Evolutionary conservation across 1,140 invertebrate species (phyloP).

Genomic region (Hesperophylax magnus): DNA sequence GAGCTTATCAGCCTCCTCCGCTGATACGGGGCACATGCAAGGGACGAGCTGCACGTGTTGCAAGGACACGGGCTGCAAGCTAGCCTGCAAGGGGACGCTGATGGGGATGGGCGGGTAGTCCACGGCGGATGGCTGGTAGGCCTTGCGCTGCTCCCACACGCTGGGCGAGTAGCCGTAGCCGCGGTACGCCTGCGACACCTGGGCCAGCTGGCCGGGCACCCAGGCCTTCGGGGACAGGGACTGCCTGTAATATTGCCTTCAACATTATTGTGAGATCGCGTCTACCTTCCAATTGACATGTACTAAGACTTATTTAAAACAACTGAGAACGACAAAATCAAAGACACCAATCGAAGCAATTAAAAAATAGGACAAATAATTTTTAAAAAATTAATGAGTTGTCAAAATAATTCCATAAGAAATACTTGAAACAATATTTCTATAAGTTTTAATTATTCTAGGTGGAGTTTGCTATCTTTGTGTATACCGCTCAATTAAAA

Average conservation of each 20-base stretch:
- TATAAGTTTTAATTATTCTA: too few relatives aligned
- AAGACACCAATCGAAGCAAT: too few relatives aligned
- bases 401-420: too few relatives aligned
- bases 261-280: neutral
- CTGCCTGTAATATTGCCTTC: conserved; percentile 27
- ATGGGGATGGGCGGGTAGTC: conserved; percentile 65
- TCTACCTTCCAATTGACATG: neutral
- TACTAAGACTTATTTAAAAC: too few relatives aligned
- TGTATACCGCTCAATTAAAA: too few relatives aligned
- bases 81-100: conserved; percentile 68
- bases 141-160: conserved; percentile 64
- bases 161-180: conserved; percentile 66
- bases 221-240: conserved; percentile 45
- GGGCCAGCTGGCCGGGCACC: conserved; percentile 40
- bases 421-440: too few relatives aligned
- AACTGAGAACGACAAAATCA: too few relatives aligned
- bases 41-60: conserved; percentile 72
- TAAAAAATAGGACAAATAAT: too few relatives aligned
- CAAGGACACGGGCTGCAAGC: conserved; percentile 66
- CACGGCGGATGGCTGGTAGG: conserved; percentile 64
- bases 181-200: conserved; percentile 61
- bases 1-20: conserved; percentile 68
- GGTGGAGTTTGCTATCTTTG: too few relatives aligned
- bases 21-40: conserved; percentile 71
- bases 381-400: too few relatives aligned